These are phyloP conservation scores for Melikaiella ostensackeni DNA, from an alignment of 2,888 invertebrate species.

Conservation along the genomic window DNA sequence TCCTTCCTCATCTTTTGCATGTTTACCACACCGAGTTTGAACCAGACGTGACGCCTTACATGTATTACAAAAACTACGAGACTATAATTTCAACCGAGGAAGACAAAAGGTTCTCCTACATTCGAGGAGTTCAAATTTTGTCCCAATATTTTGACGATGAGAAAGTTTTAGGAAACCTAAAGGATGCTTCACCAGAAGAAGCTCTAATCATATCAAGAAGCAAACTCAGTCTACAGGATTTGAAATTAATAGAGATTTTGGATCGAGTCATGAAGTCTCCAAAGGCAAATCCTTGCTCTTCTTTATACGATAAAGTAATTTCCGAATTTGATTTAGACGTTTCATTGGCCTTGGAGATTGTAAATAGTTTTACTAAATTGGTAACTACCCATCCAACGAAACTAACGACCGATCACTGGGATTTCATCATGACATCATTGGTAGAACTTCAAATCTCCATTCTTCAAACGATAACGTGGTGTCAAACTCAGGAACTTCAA, in stretches of 20 bases:
- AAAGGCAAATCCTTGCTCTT: slow-evolving; percentile 15
- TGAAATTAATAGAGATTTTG: slow-evolving; percentile 29
- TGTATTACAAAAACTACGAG: slow-evolving; percentile 40
- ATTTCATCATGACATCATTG: slow-evolving; percentile 22
- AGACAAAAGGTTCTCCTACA: not conserved
- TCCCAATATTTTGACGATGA: slow-evolving; percentile 25
- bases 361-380: slow-evolving; percentile 23
- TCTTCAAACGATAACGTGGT: slow-evolving; percentile 13
- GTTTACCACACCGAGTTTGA: slow-evolving; percentile 24
- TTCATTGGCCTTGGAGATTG: not conserved
- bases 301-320: not conserved
- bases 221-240: not conserved
- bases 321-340: not conserved
- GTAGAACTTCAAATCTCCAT: slow-evolving; percentile 27
- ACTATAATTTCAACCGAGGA: not conserved
- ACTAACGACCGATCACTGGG: slow-evolving; percentile 22
- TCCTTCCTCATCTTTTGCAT: slow-evolving; percentile 14
- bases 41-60: slow-evolving; percentile 19
- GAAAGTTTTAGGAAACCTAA: not conserved
- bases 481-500: slow-evolving; percentile 1
- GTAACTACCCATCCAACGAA: not conserved
- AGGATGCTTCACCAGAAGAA: slow-evolving; percentile 8
- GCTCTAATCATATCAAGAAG: slow-evolving; percentile 19
- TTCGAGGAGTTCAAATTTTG: slow-evolving; percentile 10
- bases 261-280: not conserved